A percentile compares a stretch with the other conserved stretches of the same genome.
Evolutionary conservation across 2,113 vertebrate species (phyloP).

Genomic region (Nipponia nippon): DNA sequence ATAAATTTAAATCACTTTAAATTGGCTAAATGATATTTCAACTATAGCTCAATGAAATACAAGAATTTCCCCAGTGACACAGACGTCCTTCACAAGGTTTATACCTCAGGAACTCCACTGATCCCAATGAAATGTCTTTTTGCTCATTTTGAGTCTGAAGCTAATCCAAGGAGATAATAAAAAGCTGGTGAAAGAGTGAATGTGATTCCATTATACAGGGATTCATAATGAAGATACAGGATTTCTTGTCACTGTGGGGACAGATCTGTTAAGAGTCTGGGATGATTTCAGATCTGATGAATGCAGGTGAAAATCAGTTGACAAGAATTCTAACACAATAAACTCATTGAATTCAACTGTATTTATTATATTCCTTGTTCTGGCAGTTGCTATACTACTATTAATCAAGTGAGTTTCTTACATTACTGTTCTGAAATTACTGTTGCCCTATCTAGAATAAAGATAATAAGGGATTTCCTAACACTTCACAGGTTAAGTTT

Average conservation of each 20-base stretch:
- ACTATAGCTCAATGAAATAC: neutral
- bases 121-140: neutral
- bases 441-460: neutral
- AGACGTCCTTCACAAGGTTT: neutral
- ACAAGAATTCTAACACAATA: neutral
- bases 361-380: neutral
- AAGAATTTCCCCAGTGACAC: neutral
- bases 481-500: neutral
- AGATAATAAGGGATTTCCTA: neutral
- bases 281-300: neutral
- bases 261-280: neutral
- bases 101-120: neutral
- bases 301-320: neutral
- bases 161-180: constrained; percentile 3
- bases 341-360: neutral
- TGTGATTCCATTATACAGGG: neutral
- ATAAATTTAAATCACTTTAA: constrained; percentile 31
- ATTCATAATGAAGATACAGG: neutral
- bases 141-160: constrained; percentile 24
- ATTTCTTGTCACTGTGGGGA: neutral
- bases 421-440: neutral
- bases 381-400: neutral
- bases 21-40: constrained; percentile 6
- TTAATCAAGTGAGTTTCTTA: neutral
- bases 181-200: neutral